Conservation (phyloP, 2,888 invertebrate genomes). For the Caenorhabditis sp. region DNA sequence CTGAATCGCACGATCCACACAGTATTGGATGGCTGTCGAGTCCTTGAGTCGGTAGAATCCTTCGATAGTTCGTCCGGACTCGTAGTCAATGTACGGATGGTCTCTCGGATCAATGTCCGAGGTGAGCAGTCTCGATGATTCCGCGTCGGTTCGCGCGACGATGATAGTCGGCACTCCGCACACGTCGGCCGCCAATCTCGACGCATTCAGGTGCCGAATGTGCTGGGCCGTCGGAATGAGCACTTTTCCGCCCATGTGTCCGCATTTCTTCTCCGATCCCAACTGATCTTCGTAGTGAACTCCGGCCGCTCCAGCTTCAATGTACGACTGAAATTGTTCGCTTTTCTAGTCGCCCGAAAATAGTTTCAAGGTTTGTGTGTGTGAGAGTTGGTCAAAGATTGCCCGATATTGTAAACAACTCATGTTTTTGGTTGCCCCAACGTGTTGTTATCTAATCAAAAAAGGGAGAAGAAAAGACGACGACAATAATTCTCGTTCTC, state of each 20-base stretch:
- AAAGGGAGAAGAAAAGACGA: not conserved
- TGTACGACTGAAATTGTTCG: constrained; percentile 72
- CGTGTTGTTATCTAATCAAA: not conserved
- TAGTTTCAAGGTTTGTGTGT: constrained; percentile 8
- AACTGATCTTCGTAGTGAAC: constrained; percentile 80
- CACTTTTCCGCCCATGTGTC: constrained; percentile 80
- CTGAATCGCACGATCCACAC: constrained; percentile 78
- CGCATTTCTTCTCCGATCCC: constrained; percentile 80
- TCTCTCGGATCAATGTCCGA: constrained; percentile 79
- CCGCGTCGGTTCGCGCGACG: constrained; percentile 80
- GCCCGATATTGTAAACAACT: constrained; percentile 5
- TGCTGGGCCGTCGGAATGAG: constrained; percentile 79
- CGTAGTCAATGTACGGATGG: constrained; percentile 79
- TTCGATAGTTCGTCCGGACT: constrained; percentile 79
- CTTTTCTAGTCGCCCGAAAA: too few relatives aligned
- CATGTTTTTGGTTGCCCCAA: constrained; percentile 1
- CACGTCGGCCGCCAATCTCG: constrained; percentile 80
- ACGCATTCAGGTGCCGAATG: constrained; percentile 79
- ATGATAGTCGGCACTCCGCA: constrained; percentile 79
- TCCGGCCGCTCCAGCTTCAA: constrained; percentile 79
- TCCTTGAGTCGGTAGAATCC: constrained; percentile 78
- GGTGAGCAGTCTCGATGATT: constrained; percentile 79
- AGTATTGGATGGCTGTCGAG: constrained; percentile 77
- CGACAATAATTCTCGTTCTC: not conserved
- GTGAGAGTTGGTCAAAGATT: not conserved